Base-by-base conservation (phyloP, 2,113 vertebrate species). In the Lampris megalopsis region DNA sequence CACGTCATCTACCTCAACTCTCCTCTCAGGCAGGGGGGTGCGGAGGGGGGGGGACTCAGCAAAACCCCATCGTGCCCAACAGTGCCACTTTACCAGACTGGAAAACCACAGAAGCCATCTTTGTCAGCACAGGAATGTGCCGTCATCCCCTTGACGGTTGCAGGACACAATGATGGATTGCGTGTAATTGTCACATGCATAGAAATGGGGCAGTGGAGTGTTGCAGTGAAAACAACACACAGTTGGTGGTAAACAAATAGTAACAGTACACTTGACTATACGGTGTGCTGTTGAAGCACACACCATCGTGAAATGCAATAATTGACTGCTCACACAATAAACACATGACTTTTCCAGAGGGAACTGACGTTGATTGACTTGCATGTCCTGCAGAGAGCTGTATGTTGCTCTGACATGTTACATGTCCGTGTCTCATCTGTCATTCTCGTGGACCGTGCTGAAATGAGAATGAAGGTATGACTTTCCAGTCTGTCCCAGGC, bases 361-460 rank as follows among this genome's bases (percentile, higher is more conserved):
- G 79, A 79, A 79, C 82, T 79, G 84, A 82, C 48, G 70, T 8
- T 85, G 83, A 92, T 87, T 84, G 87, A 88, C 88, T 81, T 88
- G 79, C 82, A 80, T 62, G 64, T 83, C 79, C 79, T 54, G 36
- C 10, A 68, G 63, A 67, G 53, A 6, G 50, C 66, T 24, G 54
- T 57, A 6, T 36, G 54, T 11, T 68, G 61, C 65, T 82, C 57
- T 63, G 36, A 6, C 62, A 77, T 76, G 72, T 58, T 10, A 45
- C 47, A 54, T 68, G 73, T n/a, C 80, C 43, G 10, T 37, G 60
- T 83, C 83, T 87, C 75, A 75, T 86, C 84, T 67, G 83, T 77
- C 77, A 77, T n/a, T 62, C 60, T 11, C 4, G 24, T 37, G 11
- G 41, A 37, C 11, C 9, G 35, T 61, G 66, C 50, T 9, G 50